These are phyloP conservation scores for Crocallis elinguaria DNA, from an alignment of 2,888 invertebrate genomes.

Conservation along the genomic window DNA sequence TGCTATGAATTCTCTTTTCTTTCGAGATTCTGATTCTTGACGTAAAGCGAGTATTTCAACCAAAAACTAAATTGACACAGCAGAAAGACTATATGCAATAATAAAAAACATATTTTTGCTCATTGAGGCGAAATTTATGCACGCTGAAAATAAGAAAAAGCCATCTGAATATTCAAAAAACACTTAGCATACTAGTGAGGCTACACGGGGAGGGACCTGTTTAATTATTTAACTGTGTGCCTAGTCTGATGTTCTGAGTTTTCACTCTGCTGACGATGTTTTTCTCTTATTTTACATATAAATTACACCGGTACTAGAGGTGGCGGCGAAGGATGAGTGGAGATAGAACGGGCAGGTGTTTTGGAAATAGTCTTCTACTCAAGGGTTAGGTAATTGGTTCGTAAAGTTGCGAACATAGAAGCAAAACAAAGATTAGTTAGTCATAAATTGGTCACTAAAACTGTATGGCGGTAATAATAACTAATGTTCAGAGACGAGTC, in stretches of 20 bases:
- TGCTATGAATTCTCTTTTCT: too few species aligned
- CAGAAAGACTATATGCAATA: background rate
- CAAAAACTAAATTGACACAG: too few species aligned
- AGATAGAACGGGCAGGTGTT: background rate
- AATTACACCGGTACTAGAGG: conserved; percentile 24
- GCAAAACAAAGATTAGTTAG: too few species aligned
- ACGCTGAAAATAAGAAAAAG: background rate
- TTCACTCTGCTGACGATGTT: conserved; percentile 22
- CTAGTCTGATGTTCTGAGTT: conserved; percentile 26
- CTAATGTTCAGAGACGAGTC: too few species aligned
- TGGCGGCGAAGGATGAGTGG: background rate
- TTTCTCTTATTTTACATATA: conserved; percentile 39
- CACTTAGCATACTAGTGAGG: background rate
- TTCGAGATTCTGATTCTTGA: too few species aligned
- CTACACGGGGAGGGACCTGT: background rate
- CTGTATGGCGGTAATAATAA: too few species aligned
- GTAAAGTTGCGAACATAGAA: too few species aligned
- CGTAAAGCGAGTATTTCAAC: too few species aligned
- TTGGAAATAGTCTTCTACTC: background rate
- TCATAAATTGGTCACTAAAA: too few species aligned
- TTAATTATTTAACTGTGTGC: conserved; percentile 39
- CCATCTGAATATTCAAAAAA: conserved; percentile 2
- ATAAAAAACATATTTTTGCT: background rate
- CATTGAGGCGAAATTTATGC: background rate
- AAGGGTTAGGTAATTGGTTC: too few species aligned